Conservation (phyloP, 2,888 invertebrate species). For the Carterocephalus palaemon region DNA sequence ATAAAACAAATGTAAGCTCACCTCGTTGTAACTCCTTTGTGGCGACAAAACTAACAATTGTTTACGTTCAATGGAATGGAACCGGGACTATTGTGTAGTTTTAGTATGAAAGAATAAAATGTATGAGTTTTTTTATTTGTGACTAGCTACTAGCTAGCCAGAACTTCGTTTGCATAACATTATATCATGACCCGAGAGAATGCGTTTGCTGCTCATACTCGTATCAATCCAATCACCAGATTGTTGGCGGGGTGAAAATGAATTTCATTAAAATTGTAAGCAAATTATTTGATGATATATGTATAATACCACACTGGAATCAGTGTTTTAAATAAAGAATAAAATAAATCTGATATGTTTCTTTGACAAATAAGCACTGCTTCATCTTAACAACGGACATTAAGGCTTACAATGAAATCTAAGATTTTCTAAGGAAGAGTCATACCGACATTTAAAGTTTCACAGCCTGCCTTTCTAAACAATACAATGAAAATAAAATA, state of each 20-base stretch:
- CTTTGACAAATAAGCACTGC: too few relatives aligned
- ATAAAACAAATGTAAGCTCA: conserved; percentile 59
- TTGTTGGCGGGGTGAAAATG: neutral
- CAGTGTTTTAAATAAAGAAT: too few relatives aligned
- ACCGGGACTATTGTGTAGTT: conserved; percentile 23
- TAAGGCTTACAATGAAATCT: conserved; percentile 41
- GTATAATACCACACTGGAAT: too few relatives aligned
- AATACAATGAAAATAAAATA: conserved; percentile 77
- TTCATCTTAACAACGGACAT: neutral
- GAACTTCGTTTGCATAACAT: conserved; percentile 28
- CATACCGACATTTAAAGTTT: conserved; percentile 66
- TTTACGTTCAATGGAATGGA: conserved; percentile 19
- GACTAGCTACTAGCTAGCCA: conserved; percentile 49
- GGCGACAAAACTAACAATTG: conserved; percentile 54
- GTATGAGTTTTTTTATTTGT: conserved; percentile 15
- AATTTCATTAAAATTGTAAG: too few relatives aligned
- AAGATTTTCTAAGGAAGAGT: conserved; percentile 56
- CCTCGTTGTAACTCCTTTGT: conserved; percentile 46
- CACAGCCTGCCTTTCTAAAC: conserved; percentile 69
- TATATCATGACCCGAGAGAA: neutral
- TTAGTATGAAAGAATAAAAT: conserved; percentile 24
- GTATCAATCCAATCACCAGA: neutral
- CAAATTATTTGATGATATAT: too few relatives aligned
- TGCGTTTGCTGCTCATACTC: neutral
- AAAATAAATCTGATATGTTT: too few relatives aligned